These are phyloP conservation scores for Lutra lutra DNA, from an alignment of 2,797 vertebrate genomes.

Conservation along the genomic window DNA sequence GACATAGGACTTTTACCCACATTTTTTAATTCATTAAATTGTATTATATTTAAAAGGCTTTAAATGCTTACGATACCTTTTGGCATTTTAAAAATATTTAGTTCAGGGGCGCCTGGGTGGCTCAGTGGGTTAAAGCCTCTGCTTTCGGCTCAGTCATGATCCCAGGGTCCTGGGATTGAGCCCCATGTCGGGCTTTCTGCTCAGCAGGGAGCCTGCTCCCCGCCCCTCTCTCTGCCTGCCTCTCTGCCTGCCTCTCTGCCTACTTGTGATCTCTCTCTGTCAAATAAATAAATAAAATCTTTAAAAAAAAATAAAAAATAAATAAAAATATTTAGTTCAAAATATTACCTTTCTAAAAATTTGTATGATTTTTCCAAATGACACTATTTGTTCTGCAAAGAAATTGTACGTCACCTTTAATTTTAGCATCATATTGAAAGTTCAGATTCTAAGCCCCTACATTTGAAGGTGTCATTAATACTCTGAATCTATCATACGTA, in stretches of 20 bases:
- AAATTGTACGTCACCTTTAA: not conserved
- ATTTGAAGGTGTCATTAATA: not conserved
- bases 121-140: too few species aligned
- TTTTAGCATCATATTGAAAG: not conserved
- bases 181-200: too few species aligned
- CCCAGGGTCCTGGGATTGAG: too few species aligned
- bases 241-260: too few species aligned
- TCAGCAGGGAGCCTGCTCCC: too few species aligned
- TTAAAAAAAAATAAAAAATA: too few species aligned
- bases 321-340: conserved; percentile 8
- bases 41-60: not conserved
- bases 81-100: conserved; percentile 4
- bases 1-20: not conserved
- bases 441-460: not conserved
- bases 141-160: too few species aligned
- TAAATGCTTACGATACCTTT: not conserved
- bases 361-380: conserved; percentile 7
- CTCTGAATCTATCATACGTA: not conserved
- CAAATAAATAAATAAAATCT: too few species aligned
- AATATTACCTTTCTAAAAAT: not conserved
- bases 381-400: not conserved
- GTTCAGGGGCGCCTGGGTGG: too few species aligned
- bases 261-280: too few species aligned
- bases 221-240: too few species aligned
- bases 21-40: conserved; percentile 33